These are phyloP conservation scores for Grammomys dolichurus DNA, from an alignment of 2,113 vertebrate genomes.

Conservation along the genomic window DNA sequence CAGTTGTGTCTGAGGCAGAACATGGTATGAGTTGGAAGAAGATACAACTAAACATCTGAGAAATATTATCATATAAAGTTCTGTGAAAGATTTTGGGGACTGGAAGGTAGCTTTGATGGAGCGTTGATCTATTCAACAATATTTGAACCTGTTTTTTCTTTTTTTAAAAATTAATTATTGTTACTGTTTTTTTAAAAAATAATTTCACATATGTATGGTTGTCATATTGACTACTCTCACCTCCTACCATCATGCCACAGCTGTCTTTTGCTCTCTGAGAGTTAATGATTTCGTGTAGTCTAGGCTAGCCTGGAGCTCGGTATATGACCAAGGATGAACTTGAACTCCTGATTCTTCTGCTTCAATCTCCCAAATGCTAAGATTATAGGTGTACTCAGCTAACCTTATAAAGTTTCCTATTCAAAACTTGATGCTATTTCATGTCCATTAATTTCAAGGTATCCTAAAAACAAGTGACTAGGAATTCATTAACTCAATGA, in stretches of 20 bases:
- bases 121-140: background rate
- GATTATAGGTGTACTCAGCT: background rate
- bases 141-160: background rate
- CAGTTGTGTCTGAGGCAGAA: conserved; percentile 8
- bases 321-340: background rate
- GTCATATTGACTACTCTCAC: background rate
- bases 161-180: background rate
- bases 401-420: background rate
- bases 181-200: background rate
- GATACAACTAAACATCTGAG: background rate
- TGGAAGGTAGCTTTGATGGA: background rate
- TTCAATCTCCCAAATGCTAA: background rate
- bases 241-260: too few species aligned
- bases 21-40: background rate
- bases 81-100: background rate
- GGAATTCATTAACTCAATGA: background rate
- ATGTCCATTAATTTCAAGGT: background rate
- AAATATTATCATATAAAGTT: conserved; percentile 35
- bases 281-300: background rate
- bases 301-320: background rate
- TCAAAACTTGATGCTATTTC: background rate
- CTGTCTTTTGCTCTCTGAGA: too few species aligned
- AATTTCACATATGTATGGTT: background rate
- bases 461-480: background rate
- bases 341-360: background rate